Evolutionary conservation across 2,797 vertebrate genomes (phyloP).

Genomic region (Pachyuromys duprasi): DNA sequence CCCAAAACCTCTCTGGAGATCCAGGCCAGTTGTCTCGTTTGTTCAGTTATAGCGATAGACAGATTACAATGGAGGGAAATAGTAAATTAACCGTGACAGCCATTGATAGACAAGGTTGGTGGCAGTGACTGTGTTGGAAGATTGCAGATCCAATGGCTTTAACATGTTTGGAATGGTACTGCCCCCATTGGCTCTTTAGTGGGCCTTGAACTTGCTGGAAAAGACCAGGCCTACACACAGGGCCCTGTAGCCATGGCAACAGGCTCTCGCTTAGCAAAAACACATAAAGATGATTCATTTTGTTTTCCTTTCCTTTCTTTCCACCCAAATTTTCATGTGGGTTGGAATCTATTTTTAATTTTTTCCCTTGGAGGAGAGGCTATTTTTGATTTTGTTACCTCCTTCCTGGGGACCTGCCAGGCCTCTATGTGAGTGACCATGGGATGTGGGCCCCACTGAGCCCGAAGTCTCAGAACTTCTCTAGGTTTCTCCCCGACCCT

Average conservation of each 20-base stretch:
- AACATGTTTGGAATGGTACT: slow-evolving; percentile 61
- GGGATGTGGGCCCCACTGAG: not conserved
- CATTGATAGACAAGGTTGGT: slow-evolving; percentile 74
- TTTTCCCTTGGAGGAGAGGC: slow-evolving; percentile 79
- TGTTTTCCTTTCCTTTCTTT: slow-evolving; percentile 84
- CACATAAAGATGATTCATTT: slow-evolving; percentile 85
- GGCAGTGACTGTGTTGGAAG: slow-evolving; percentile 52
- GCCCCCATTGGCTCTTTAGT: slow-evolving; percentile 63
- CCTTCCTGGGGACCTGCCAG: slow-evolving; percentile 64
- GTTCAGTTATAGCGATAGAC: slow-evolving; percentile 72
- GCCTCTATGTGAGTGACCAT: slow-evolving; percentile 56
- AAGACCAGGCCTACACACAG: slow-evolving; percentile 75
- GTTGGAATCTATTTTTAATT: slow-evolving; percentile 83
- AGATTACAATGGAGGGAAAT: slow-evolving; percentile 74
- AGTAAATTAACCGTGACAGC: slow-evolving; percentile 75
- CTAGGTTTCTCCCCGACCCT: slow-evolving; percentile 28
- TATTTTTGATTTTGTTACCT: slow-evolving; percentile 81
- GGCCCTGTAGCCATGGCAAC: slow-evolving; percentile 81
- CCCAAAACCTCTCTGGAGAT: slow-evolving; percentile 67
- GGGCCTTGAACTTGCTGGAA: slow-evolving; percentile 83
- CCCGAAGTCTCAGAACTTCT: slow-evolving; percentile 38
- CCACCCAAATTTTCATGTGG: slow-evolving; percentile 82
- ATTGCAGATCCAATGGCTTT: slow-evolving; percentile 63
- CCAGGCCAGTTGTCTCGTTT: slow-evolving; percentile 63
- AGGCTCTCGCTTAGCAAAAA: slow-evolving; percentile 77